These are phyloP conservation scores for Onychostoma macrolepis DNA, from an alignment of 2,113 vertebrate genomes.

Conservation along the genomic window DNA sequence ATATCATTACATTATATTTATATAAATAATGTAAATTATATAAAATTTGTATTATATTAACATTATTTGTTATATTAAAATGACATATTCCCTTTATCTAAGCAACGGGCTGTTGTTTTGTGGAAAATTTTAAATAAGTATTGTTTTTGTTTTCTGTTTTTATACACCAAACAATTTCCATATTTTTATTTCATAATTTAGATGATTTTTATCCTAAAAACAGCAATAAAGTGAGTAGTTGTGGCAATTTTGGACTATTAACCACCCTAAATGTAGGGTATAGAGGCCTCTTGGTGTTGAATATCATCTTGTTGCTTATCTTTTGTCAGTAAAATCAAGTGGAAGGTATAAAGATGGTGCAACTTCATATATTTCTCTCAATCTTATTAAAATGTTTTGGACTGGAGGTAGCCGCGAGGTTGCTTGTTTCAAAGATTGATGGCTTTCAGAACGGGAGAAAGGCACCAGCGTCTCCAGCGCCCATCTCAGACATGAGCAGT, in stretches of 20 bases:
- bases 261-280: not conserved
- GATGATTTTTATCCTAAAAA: not conserved
- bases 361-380: not conserved
- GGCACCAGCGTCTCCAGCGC: slow-evolving; percentile 69
- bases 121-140: too few species aligned
- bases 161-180: too few species aligned
- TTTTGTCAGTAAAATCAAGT: not conserved
- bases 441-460: slow-evolving; percentile 70
- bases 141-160: too few species aligned
- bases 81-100: not conserved
- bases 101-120: too few species aligned
- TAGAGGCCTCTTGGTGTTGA: not conserved
- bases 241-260: not conserved
- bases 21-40: too few species aligned
- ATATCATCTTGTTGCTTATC: not conserved
- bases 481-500: slow-evolving; percentile 55
- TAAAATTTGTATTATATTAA: too few species aligned
- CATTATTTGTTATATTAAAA: not conserved
- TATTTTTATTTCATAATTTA: not conserved
- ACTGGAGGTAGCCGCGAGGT: not conserved
- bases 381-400: not conserved
- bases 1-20: not conserved
- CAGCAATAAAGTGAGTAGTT: not conserved
- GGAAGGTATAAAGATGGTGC: not conserved
- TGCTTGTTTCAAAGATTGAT: slow-evolving; percentile 68